These are phyloP conservation scores for Coregonus sp. DNA, from an alignment of 2,797 vertebrate species.

Conservation along the genomic window DNA sequence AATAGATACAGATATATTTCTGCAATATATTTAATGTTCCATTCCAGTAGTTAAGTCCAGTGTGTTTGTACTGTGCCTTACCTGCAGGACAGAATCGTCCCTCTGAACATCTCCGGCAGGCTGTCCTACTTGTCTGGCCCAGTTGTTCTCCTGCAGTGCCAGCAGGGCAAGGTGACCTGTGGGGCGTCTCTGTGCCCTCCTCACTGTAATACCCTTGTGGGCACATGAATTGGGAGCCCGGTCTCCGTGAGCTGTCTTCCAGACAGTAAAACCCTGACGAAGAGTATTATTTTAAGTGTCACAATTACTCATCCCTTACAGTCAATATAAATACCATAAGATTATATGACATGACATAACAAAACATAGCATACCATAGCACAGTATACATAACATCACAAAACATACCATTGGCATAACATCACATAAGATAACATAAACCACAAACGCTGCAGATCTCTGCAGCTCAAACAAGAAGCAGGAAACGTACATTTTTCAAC, in stretches of 20 bases:
- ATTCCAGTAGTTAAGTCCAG: slow-evolving; percentile 14
- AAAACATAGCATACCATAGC: neutral
- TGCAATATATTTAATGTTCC: too few relatives aligned
- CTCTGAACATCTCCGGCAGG: slow-evolving; percentile 81
- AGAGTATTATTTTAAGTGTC: slow-evolving; percentile 10
- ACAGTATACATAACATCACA: neutral
- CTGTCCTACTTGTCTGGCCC: slow-evolving; percentile 83
- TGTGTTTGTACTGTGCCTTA: slow-evolving; percentile 49
- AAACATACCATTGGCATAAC: neutral
- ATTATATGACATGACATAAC: neutral
- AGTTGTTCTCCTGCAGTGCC: slow-evolving; percentile 82
- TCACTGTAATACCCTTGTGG: slow-evolving; percentile 84
- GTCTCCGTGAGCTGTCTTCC: slow-evolving; percentile 77
- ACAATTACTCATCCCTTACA: neutral
- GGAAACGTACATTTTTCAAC: neutral
- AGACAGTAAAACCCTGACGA: slow-evolving; percentile 82
- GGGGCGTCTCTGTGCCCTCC: slow-evolving; percentile 77
- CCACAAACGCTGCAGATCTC: neutral
- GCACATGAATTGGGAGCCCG: slow-evolving; percentile 79
- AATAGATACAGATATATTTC: too few relatives aligned
- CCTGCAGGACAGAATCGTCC: slow-evolving; percentile 84
- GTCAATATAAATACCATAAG: neutral
- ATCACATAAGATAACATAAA: neutral
- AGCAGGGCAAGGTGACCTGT: slow-evolving; percentile 81
- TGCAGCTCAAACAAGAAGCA: neutral